These are phyloP conservation scores for Bombus superbus DNA, from an alignment of 1,140 invertebrate species.

Conservation along the genomic window DNA sequence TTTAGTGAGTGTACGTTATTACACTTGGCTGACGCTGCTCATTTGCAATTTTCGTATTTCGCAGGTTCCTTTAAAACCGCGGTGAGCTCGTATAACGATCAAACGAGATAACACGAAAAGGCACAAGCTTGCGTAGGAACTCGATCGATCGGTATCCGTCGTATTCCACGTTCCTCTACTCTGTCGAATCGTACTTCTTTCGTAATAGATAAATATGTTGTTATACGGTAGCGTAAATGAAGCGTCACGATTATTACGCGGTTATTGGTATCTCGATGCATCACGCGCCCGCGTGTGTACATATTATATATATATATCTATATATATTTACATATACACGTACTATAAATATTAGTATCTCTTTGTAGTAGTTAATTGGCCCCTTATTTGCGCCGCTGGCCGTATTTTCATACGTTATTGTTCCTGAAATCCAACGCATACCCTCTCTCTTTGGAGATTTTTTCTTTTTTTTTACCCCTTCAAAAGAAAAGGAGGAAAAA, in stretches of 20 bases:
- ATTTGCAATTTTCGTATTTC: too few species aligned
- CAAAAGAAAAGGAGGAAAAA: neutral
- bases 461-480: neutral
- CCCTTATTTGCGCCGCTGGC: constrained; percentile 26
- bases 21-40: too few species aligned
- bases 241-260: neutral
- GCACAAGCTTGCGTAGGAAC: too few species aligned
- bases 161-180: neutral
- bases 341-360: constrained; percentile 59
- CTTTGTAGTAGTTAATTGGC: constrained; percentile 59
- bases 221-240: constrained; percentile 21
- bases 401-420: neutral
- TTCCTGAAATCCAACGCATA: neutral
- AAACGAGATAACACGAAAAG: neutral
- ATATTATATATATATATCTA: neutral
- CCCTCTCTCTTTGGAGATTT: neutral
- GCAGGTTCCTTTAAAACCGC: too few species aligned
- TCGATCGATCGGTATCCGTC: neutral
- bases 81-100: too few species aligned
- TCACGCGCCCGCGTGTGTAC: neutral
- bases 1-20: too few species aligned
- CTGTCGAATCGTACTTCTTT: neutral
- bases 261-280: constrained; percentile 25
- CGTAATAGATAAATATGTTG: neutral
- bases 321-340: constrained; percentile 15